Evolutionary conservation across 2,888 invertebrate genomes (phyloP).

Genomic region (Biston stratarius): DNA sequence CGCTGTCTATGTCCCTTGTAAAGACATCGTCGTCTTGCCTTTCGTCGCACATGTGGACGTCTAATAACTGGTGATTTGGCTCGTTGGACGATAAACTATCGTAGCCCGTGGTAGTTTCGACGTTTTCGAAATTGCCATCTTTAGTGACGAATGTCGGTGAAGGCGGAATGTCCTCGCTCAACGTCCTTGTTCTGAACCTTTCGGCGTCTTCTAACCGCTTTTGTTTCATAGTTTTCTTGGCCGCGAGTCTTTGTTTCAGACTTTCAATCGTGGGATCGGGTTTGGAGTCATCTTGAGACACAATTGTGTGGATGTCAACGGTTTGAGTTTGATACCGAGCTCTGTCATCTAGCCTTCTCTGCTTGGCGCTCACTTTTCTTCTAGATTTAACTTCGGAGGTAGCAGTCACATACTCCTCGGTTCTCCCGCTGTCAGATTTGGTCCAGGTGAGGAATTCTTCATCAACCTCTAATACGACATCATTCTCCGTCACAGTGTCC

Average conservation of each 20-base stretch:
- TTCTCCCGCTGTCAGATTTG: slow-evolving; percentile 76
- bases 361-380: slow-evolving; percentile 87
- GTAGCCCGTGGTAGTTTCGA: slow-evolving; percentile 81
- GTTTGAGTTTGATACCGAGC: slow-evolving; percentile 90
- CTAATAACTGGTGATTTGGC: slow-evolving; percentile 68
- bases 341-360: slow-evolving; percentile 88
- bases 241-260: slow-evolving; percentile 71
- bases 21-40: slow-evolving; percentile 66
- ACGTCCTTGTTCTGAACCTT: slow-evolving; percentile 90
- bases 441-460: slow-evolving; percentile 80
- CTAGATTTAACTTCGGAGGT: slow-evolving; percentile 67
- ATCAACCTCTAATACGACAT: slow-evolving; percentile 64
- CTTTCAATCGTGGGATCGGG: slow-evolving; percentile 74
- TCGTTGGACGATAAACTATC: slow-evolving; percentile 81
- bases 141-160: slow-evolving; percentile 81
- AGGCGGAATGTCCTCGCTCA: slow-evolving; percentile 84
- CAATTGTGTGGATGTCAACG: slow-evolving; percentile 70
- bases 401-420: slow-evolving; percentile 72
- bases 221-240: slow-evolving; percentile 84
- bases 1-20: slow-evolving; percentile 84
- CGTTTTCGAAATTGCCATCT: slow-evolving; percentile 78
- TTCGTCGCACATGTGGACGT: slow-evolving; percentile 53
- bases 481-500: slow-evolving; percentile 73
- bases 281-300: slow-evolving; percentile 49
- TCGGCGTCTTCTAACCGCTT: slow-evolving; percentile 89